Evolutionary conservation across 2,888 invertebrate species (phyloP).

Genomic region (Lumbricus terrestris): DNA sequence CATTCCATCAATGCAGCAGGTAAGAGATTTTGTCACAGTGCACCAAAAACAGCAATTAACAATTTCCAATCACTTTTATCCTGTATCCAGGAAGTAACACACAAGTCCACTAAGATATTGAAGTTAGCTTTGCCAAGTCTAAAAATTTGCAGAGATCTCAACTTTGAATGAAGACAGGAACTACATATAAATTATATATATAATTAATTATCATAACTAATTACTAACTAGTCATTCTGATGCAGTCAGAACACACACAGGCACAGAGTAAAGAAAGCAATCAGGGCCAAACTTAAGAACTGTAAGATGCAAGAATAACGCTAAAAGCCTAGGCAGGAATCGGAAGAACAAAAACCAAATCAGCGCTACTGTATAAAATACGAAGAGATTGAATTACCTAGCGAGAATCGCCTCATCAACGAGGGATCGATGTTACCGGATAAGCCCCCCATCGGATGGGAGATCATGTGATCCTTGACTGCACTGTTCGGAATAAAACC

Average conservation of each 20-base stretch:
- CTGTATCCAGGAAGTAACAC: not conserved
- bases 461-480: not conserved
- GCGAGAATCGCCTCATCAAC: not conserved
- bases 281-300: not conserved
- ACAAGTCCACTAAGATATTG: not conserved
- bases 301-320: not conserved
- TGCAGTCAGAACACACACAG: no score
- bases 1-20: not conserved
- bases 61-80: not conserved
- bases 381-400: not conserved
- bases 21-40: not conserved
- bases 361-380: no score
- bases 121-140: not conserved
- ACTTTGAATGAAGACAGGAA: not conserved
- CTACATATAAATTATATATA: no score
- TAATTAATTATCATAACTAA: no score
- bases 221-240: no score
- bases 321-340: not conserved
- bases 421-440: not conserved
- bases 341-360: not conserved
- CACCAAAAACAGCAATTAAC: not conserved
- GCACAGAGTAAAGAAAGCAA: not conserved
- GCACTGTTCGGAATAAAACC: slow-evolving; percentile 20
- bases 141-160: not conserved
- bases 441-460: not conserved